A percentile compares a stretch with the other conserved stretches of the same genome.
phyloP scores from a whole-genome alignment of 2,113 vertebrate species.

The Sturnira hondurensis region DNA sequence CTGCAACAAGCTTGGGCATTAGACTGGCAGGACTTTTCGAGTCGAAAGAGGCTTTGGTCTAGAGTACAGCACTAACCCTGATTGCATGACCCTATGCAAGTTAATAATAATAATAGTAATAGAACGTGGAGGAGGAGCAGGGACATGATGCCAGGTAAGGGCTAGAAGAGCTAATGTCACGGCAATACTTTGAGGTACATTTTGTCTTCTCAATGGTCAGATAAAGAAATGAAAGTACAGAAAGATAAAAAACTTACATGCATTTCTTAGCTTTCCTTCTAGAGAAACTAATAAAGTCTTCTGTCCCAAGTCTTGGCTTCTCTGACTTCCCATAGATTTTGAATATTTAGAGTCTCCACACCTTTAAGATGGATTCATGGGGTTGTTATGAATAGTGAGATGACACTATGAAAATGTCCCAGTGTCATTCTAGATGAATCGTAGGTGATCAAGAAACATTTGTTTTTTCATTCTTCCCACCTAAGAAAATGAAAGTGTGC shows the following conservation, averaged over 20 bases:
- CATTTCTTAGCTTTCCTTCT: neutral
- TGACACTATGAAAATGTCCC: neutral
- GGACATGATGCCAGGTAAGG: neutral
- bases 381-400: neutral
- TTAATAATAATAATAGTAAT: neutral
- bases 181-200: neutral
- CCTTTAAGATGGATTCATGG: neutral
- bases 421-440: neutral
- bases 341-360: neutral
- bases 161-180: neutral
- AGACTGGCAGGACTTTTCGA: neutral
- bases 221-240: neutral
- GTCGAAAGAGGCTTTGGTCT: neutral
- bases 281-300: neutral
- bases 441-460: neutral
- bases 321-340: neutral
- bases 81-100: neutral
- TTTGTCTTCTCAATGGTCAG: neutral
- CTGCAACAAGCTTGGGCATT: neutral
- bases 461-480: neutral
- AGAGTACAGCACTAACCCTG: neutral
- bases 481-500: neutral
- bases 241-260: neutral
- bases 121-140: neutral
- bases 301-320: neutral